A percentile compares a stretch with the other conserved stretches of the same genome.
These are phyloP conservation scores for Paramormyrops hopkinsi DNA, from an alignment of 2,797 vertebrate species.

Conservation along the genomic window DNA sequence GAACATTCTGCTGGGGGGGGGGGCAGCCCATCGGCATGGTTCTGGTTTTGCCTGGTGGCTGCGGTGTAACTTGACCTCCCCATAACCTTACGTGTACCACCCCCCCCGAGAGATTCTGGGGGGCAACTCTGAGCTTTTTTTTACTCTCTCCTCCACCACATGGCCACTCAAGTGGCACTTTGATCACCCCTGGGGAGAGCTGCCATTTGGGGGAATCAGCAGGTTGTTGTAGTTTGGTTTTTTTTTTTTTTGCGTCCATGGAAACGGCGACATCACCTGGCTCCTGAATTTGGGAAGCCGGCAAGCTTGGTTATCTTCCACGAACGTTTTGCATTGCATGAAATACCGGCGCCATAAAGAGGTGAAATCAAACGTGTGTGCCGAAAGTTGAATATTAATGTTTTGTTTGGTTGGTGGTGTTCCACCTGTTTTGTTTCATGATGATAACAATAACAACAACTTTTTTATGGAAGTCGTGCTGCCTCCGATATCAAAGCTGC, in stretches of 20 bases:
- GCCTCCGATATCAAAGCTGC: conserved; percentile 29
- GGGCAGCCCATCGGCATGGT: not conserved
- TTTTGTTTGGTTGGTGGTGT: not conserved
- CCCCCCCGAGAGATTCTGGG: not conserved
- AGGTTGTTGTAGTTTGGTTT: not conserved
- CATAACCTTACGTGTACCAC: not conserved
- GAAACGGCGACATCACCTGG: not conserved
- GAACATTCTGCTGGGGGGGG: not conserved
- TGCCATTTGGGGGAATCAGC: not conserved
- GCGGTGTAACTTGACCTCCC: not conserved
- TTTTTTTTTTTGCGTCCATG: not conserved
- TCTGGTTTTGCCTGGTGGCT: not conserved
- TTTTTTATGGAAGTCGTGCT: conserved; percentile 28
- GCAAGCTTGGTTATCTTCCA: not conserved
- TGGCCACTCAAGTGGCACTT: not conserved
- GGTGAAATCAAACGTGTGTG: not conserved
- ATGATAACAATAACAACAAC: not conserved
- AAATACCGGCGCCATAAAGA: not conserved
- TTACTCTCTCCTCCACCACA: not conserved
- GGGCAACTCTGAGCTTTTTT: not conserved
- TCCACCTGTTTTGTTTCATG: not conserved
- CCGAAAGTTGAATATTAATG: not conserved
- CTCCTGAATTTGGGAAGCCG: not conserved
- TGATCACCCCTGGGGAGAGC: not conserved
- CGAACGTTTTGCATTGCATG: not conserved